These are phyloP conservation scores for Jacana jacana DNA, from an alignment of 2,113 vertebrate species.

Conservation along the genomic window DNA sequence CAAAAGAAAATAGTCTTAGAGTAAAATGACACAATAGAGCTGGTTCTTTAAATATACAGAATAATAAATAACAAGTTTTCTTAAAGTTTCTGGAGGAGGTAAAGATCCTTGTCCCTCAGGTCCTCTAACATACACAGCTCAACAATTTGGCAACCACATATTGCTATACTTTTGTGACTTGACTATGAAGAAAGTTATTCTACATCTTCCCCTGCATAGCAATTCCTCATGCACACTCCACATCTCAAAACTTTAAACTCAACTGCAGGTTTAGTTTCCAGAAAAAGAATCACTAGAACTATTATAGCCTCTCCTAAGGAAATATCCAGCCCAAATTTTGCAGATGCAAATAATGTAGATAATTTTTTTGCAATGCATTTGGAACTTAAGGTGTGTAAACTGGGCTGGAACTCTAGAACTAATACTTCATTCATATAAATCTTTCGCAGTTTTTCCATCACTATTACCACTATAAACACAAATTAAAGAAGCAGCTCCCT, in stretches of 20 bases:
- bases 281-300: background rate
- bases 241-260: background rate
- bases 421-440: conserved; percentile 39
- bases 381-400: conserved; percentile 1
- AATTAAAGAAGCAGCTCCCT: background rate
- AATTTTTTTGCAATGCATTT: background rate
- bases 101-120: background rate
- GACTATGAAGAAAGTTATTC: background rate
- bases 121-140: background rate
- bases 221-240: background rate
- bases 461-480: conserved; percentile 1
- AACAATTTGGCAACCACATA: background rate
- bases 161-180: background rate
- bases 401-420: conserved; percentile 29
- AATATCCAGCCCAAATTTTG: background rate
- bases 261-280: background rate
- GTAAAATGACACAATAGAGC: background rate
- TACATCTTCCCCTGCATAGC: background rate
- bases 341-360: background rate
- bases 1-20: background rate
- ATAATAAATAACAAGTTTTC: background rate
- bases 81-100: background rate
- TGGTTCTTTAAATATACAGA: background rate
- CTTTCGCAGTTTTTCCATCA: conserved; percentile 24
- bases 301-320: background rate